Evolutionary conservation across 1,140 invertebrate species (phyloP).

Genomic region (Planococcus citri): DNA sequence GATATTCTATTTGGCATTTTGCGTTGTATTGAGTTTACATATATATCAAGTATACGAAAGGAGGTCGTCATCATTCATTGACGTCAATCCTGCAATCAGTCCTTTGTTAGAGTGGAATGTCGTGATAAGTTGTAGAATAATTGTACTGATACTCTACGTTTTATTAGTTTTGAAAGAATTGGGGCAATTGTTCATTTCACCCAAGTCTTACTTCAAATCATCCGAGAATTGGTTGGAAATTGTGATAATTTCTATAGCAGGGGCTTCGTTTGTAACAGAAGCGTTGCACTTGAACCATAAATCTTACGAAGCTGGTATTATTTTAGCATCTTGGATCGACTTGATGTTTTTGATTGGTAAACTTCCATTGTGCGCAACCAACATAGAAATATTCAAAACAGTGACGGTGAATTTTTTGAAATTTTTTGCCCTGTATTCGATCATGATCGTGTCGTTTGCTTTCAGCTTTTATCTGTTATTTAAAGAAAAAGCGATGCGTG

Average conservation of each 20-base stretch:
- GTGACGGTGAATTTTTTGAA: slow-evolving; percentile 65
- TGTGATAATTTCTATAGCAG: slow-evolving; percentile 45
- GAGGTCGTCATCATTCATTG: no score
- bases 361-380: slow-evolving; percentile 53
- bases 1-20: no score
- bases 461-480: slow-evolving; percentile 64
- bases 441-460: slow-evolving; percentile 64
- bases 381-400: slow-evolving; percentile 63
- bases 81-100: no score
- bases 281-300: slow-evolving; percentile 40
- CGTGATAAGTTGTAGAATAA: no score
- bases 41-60: no score
- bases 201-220: no score
- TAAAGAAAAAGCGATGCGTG: no score
- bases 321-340: slow-evolving; percentile 59
- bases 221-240: slow-evolving; percentile 60
- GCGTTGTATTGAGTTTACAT: no score
- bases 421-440: slow-evolving; percentile 61
- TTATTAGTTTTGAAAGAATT: no score
- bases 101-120: no score
- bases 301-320: slow-evolving; percentile 43
- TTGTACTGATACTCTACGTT: no score
- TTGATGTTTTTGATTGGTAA: slow-evolving; percentile 61
- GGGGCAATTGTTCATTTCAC: no score
- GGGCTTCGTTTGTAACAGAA: slow-evolving; percentile 35